A percentile compares a stretch with the other conserved stretches of the same genome.
phyloP scores from a whole-genome alignment of 1,140 invertebrate genomes.

The Euwallacea similis region DNA sequence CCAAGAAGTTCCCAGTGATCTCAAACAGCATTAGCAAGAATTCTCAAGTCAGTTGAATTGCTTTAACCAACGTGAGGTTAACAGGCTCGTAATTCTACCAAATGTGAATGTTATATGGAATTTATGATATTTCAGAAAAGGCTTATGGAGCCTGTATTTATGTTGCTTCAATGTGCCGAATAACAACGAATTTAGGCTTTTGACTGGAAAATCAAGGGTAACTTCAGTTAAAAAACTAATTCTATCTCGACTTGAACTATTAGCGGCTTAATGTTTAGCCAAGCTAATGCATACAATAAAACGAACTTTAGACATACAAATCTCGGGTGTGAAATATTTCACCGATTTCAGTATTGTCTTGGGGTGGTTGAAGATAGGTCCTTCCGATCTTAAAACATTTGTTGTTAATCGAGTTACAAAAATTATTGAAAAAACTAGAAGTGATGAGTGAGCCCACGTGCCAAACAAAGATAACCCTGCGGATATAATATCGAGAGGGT shows the following conservation, averaged over 20 bases:
- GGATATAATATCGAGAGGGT: slow-evolving; percentile 43
- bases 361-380: too few species aligned
- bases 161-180: slow-evolving; percentile 2
- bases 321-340: too few species aligned
- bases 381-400: too few species aligned
- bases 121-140: slow-evolving; percentile 46
- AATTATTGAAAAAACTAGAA: too few species aligned
- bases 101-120: slow-evolving; percentile 44
- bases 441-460: slow-evolving; percentile 53
- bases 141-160: slow-evolving; percentile 49
- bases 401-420: too few species aligned
- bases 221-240: slow-evolving; percentile 50
- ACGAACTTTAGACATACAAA: too few species aligned
- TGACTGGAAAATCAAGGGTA: slow-evolving; percentile 41
- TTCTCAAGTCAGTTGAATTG: too few species aligned
- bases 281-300: too few species aligned
- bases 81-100: slow-evolving; percentile 29
- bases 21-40: slow-evolving; percentile 42
- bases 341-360: too few species aligned
- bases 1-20: slow-evolving; percentile 45
- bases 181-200: too few species aligned
- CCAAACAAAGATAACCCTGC: slow-evolving; percentile 47
- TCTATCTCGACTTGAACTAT: slow-evolving; percentile 49
- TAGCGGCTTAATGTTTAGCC: too few species aligned
- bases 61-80: too few species aligned